These are phyloP conservation scores for Lymantria monacha DNA, from an alignment of 2,888 invertebrate genomes.

Conservation along the genomic window DNA sequence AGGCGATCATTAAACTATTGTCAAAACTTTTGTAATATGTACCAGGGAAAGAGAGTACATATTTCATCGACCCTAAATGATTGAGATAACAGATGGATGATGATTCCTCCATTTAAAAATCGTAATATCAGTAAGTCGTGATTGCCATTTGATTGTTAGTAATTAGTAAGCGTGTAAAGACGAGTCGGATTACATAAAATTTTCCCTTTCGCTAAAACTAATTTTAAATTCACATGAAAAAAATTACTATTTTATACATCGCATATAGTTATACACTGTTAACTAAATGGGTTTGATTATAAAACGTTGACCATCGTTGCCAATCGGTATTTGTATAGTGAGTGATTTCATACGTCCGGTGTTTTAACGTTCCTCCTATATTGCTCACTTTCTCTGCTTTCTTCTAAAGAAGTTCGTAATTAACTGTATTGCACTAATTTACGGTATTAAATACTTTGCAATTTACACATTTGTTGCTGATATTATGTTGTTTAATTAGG, in stretches of 20 bases:
- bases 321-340: constrained; percentile 18
- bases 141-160: no score
- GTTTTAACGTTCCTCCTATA: constrained; percentile 21
- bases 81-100: no score
- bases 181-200: not conserved
- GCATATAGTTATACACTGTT: not conserved
- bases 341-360: constrained; percentile 20
- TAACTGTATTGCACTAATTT: constrained; percentile 49
- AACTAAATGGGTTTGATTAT: not conserved
- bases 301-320: constrained; percentile 1
- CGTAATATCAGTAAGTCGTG: no score
- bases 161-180: no score
- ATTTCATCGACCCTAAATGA: no score
- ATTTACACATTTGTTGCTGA: not conserved
- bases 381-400: constrained; percentile 59
- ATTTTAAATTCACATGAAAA: not conserved
- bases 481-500: no score
- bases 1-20: no score
- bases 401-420: constrained; percentile 45
- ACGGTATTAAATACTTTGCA: constrained; percentile 13
- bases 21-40: no score
- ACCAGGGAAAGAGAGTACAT: no score
- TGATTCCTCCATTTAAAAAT: no score
- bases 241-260: not conserved
- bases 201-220: not conserved